These are phyloP conservation scores for Microctonus brassicae DNA, from an alignment of 2,888 invertebrate species.

Conservation along the genomic window DNA sequence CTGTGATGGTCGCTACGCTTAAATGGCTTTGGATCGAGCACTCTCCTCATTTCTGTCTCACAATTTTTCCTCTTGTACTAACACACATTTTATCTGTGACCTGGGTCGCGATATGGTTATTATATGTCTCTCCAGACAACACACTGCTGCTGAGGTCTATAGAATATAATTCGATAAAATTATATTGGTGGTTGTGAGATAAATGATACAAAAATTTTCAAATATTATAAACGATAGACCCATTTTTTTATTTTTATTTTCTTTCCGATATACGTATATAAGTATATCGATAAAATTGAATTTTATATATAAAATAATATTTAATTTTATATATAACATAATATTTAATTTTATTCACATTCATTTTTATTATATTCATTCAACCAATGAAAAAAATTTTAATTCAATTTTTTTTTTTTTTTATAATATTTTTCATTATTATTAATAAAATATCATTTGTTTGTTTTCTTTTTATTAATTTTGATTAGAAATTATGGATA, in stretches of 20 bases:
- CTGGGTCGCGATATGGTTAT: slow-evolving; percentile 50
- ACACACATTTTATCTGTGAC: slow-evolving; percentile 45
- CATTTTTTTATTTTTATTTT: neutral
- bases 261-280: neutral
- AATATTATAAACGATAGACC: neutral
- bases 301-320: too few relatives aligned
- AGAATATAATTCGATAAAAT: slow-evolving; percentile 43
- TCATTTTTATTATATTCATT: too few relatives aligned
- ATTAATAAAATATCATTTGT: too few relatives aligned
- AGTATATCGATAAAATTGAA: too few relatives aligned
- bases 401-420: too few relatives aligned
- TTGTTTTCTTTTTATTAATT: too few relatives aligned
- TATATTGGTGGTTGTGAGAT: slow-evolving; percentile 20
- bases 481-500: too few relatives aligned
- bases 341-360: too few relatives aligned
- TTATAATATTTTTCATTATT: too few relatives aligned
- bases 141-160: slow-evolving; percentile 24
- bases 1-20: slow-evolving; percentile 40
- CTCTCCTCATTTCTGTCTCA: slow-evolving; percentile 14
- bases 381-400: too few relatives aligned
- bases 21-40: slow-evolving; percentile 54
- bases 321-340: too few relatives aligned
- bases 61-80: slow-evolving; percentile 1
- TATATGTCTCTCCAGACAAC: slow-evolving; percentile 43
- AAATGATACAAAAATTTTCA: neutral